A percentile compares a stretch with the other conserved stretches of the same genome.
These are phyloP conservation scores for Stegostoma tigrinum DNA, from an alignment of 2,113 vertebrate species.

Conservation along the genomic window DNA sequence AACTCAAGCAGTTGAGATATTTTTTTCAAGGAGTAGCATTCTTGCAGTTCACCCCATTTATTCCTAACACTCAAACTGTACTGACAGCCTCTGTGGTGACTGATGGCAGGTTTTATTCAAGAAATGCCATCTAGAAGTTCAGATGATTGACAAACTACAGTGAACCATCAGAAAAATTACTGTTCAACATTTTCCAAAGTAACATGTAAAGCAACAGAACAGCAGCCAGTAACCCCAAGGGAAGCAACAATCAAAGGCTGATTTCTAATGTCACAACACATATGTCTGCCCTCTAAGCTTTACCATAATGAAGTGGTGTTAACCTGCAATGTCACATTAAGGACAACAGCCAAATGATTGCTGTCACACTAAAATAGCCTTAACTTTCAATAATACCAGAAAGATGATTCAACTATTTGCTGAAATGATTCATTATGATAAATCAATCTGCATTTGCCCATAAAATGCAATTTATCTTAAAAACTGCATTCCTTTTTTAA, in stretches of 20 bases:
- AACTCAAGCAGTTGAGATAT: not conserved
- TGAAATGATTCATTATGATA: not conserved
- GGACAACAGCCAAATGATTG: not conserved
- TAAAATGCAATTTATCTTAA: not conserved
- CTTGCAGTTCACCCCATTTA: not conserved
- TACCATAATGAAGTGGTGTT: constrained; percentile 10
- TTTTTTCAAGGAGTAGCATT: not conserved
- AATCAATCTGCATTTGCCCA: not conserved
- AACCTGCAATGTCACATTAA: not conserved
- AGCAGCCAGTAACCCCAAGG: not conserved
- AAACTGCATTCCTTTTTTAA: no score
- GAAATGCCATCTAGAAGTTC: not conserved
- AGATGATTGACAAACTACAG: not conserved
- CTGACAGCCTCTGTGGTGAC: not conserved
- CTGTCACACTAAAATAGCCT: constrained; percentile 6
- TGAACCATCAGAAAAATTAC: not conserved
- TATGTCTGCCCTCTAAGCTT: not conserved
- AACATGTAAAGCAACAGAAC: not conserved
- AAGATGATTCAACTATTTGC: not conserved
- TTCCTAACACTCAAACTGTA: not conserved
- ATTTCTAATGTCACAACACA: not conserved
- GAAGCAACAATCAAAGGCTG: not conserved
- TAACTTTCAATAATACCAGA: not conserved
- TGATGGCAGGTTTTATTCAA: not conserved
- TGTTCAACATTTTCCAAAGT: not conserved